Evolutionary conservation across 2,113 vertebrate species (phyloP), one percentile per base, ranked within the genome.

Genomic region (human): DNA sequence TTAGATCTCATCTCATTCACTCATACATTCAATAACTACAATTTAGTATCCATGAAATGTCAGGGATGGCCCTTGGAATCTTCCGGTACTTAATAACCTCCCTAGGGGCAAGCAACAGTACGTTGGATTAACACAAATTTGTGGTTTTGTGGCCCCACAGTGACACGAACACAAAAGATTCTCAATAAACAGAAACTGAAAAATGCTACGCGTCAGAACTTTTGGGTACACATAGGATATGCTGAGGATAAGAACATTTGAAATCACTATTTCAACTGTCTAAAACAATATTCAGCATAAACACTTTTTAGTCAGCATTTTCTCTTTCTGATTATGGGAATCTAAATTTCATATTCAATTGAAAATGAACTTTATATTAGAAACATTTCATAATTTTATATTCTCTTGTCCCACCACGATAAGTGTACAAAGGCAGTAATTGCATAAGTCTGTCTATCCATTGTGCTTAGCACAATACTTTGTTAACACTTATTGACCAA

Each of bases 331-430:
- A 83, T 38, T 18, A 0, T 59, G 87, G 20, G 32, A 89, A 79
- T 82, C 73, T 83, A 80, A 68, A 90, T 92, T 70, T 80, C 70
- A 76, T 25, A n/a, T 92, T 82, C 25, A 45, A n/a, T 73, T 93
- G 89, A 75, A 90, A 87, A 81, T 20, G 12, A 72, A 84, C 75
- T 52, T 83, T 43, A 27, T 50, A 52, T 76, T 59, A 38, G 83
- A 84, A 90, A 66, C 43, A 48, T 12, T 57, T 72, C 61, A 38
- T 75, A 32, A 92, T 90, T 95, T 89, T 38, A 17, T 32, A 61
- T 32, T 72, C 35, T 95, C 61, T 61, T 18, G 1, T 61, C 32
- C 7, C 27, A 79, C 18, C 12, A 50, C 8, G 23, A 2, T 18
- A 64, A 66, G 85, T 17, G 40, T 20, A 75, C 1, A 8, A 43